These are phyloP conservation scores for Andrena cerasifolii DNA, from an alignment of 1,140 invertebrate genomes.

Conservation along the genomic window DNA sequence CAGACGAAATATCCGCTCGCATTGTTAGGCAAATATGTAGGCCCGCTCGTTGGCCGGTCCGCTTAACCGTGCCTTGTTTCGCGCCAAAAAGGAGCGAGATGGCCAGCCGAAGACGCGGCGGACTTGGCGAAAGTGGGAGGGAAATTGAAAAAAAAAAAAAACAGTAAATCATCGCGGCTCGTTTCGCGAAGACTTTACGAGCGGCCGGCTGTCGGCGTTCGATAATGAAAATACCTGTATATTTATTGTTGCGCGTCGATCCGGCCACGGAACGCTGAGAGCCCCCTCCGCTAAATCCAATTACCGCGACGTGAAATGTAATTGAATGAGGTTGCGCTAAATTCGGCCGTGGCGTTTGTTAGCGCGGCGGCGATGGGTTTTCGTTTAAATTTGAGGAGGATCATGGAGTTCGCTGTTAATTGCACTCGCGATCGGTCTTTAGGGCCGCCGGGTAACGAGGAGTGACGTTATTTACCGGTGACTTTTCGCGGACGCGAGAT, in stretches of 20 bases:
- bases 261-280: not conserved
- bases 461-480: too few species aligned
- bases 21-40: constrained; percentile 70
- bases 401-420: too few species aligned
- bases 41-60: constrained; percentile 30
- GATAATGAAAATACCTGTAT: constrained; percentile 69
- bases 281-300: constrained; percentile 60
- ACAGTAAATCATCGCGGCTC: constrained; percentile 60
- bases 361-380: constrained; percentile 2
- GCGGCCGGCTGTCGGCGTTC: constrained; percentile 55
- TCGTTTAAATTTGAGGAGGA: not conserved
- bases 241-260: constrained; percentile 61
- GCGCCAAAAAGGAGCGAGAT: not conserved
- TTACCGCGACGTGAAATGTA: constrained; percentile 55
- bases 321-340: constrained; percentile 48
- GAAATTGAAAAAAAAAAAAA: not conserved
- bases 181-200: constrained; percentile 61
- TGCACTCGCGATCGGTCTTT: too few species aligned
- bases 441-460: too few species aligned
- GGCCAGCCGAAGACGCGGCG: too few species aligned
- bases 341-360: constrained; percentile 35
- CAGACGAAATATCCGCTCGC: constrained; percentile 62
- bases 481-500: too few species aligned
- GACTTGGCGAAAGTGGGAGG: not conserved
- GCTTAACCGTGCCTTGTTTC: constrained; percentile 2